Base-by-base conservation (phyloP, 2,888 invertebrate species). In the Dicycla oo region DNA sequence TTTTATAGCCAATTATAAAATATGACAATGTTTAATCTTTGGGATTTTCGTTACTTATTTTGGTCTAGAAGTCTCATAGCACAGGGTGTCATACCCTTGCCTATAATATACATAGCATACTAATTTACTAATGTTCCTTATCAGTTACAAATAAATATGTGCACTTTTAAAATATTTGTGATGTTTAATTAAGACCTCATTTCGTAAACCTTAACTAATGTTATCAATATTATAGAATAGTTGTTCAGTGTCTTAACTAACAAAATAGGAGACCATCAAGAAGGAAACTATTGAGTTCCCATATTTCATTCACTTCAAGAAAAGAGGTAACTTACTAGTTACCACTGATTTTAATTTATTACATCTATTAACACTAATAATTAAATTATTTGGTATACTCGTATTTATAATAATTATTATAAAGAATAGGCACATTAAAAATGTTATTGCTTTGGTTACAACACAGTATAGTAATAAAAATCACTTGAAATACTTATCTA, bases 391-490 rank as follows among this genome's bases (percentile, higher is more conserved):
- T 94, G 93, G 94, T 92, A 93, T 92, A 90, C 78, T 88, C 87
- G 86, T 90, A 91, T 89, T 90, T 89, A 89, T 89, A 80, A 81
- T 83, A 56, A 82, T 79, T 80, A 87, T 89, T 90, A 89, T 90
- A 91, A 88, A 93, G 91, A 87, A 93, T 94, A 95, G 94, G 94
- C 94, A 95, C 93, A 93, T 93, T 91, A 91, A 88, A 91, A 90
- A 92, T 91, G 92, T 94, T 95, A 95, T 95, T 95, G 95, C 95
- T 95, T 95, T 95, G 95, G 95, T 95, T 95, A 93, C 92, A 94
- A 93, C 93, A 94, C 92, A 95, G 93, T 94, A 91, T 88, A 91
- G 87, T 89, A 87, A 88, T 92, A 91, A 91, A 89, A 93, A 92
- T 93, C 91, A 93, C 94, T 93, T 92, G 87, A 91, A 91, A 92